Evolutionary conservation across 2,113 vertebrate genomes (phyloP).

Genomic region (Epinephelus moara): DNA sequence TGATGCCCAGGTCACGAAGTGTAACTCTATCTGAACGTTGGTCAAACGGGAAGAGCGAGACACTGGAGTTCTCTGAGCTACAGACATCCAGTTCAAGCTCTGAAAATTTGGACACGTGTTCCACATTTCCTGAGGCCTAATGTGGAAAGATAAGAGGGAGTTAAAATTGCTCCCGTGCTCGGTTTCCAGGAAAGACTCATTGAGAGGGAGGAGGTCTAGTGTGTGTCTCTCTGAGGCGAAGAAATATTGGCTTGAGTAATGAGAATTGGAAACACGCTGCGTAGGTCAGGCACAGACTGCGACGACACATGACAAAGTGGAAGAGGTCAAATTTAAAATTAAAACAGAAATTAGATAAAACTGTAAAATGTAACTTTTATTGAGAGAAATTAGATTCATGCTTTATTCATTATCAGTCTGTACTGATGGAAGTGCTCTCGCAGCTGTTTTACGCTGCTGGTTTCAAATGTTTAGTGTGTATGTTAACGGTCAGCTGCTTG

Average conservation of each 20-base stretch:
- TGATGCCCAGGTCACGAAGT: constrained; percentile 41
- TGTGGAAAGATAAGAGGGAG: constrained; percentile 67
- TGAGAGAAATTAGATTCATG: neutral
- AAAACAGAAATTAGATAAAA: neutral
- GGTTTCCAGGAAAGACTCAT: constrained; percentile 51
- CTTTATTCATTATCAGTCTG: neutral
- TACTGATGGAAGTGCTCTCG: neutral
- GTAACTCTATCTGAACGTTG: constrained; percentile 28
- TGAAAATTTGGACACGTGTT: constrained; percentile 53
- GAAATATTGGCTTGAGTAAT: constrained; percentile 4
- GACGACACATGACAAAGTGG: neutral
- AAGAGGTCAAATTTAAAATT: constrained; percentile 19
- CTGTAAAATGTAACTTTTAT: neutral
- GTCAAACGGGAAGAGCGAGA: constrained; percentile 27
- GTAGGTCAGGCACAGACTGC: constrained; percentile 9
- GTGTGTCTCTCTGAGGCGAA: constrained; percentile 12
- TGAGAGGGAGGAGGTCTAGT: constrained; percentile 16
- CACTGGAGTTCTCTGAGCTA: constrained; percentile 16
- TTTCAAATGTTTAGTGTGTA: neutral
- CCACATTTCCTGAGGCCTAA: constrained; percentile 61
- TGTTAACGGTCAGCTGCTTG: neutral
- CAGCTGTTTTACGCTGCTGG: neutral
- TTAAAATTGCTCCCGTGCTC: constrained; percentile 31
- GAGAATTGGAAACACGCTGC: constrained; percentile 16
- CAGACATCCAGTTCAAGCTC: constrained; percentile 9